Conservation (phyloP, 2,113 vertebrate species). For the Hemiprocne comata region DNA sequence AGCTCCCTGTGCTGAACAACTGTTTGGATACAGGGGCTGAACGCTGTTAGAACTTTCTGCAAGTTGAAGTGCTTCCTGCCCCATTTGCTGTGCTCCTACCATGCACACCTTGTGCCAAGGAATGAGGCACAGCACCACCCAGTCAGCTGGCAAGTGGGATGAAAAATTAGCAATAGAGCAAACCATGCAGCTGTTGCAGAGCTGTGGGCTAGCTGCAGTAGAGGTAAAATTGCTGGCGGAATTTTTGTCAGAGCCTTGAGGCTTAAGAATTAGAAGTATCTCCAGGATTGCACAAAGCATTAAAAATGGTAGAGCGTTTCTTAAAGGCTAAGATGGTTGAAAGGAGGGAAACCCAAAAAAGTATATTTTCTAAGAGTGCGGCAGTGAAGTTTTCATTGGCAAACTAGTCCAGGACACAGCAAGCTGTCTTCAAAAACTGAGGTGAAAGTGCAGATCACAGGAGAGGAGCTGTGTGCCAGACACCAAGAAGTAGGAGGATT, state of each 20-base stretch:
- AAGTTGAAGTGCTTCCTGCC: accelerated
- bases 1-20: background rate
- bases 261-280: background rate
- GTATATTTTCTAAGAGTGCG: background rate
- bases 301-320: accelerated
- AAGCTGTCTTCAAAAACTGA: background rate
- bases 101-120: background rate
- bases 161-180: background rate
- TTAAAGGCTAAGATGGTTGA: background rate
- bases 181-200: background rate
- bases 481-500: background rate
- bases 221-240: background rate
- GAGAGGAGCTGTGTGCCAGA: background rate
- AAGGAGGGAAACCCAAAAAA: accelerated
- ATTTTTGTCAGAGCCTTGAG: background rate
- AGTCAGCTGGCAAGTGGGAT: background rate
- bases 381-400: background rate
- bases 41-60: accelerated
- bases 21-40: accelerated
- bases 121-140: accelerated
- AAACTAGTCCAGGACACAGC: background rate
- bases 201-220: background rate
- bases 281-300: background rate
- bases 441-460: background rate
- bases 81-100: background rate